Conservation (phyloP, 2,797 vertebrate species). For the Falco columbarius region DNA sequence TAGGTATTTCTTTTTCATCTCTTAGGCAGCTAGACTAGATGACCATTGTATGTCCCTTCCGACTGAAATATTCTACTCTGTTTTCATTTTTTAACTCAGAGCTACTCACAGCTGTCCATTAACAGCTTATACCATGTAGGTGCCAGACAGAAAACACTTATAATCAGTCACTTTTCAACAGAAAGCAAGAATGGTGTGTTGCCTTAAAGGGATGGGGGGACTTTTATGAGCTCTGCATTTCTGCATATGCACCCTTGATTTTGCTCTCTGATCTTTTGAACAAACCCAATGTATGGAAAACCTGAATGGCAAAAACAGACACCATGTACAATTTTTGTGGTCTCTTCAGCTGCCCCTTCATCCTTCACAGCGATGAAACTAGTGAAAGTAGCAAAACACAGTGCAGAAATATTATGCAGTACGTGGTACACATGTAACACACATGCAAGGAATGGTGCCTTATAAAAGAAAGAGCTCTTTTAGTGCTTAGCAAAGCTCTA, state of each 20-base stretch:
- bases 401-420: not conserved
- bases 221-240: not conserved
- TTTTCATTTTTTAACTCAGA: not conserved
- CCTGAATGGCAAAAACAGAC: not conserved
- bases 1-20: not conserved
- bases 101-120: not conserved
- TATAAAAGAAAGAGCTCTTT: not conserved
- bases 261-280: not conserved
- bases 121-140: fast-evolving
- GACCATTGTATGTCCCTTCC: not conserved
- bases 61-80: not conserved
- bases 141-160: not conserved
- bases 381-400: not conserved
- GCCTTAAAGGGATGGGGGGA: not conserved
- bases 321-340: not conserved
- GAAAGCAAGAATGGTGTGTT: not conserved
- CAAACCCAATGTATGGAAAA: not conserved
- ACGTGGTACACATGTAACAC: not conserved
- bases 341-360: not conserved
- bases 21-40: not conserved
- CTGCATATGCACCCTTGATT: not conserved
- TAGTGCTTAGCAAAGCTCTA: not conserved
- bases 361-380: not conserved
- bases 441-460: fast-evolving
- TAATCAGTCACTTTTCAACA: not conserved